Percentiles rank a stretch among this genome's conserved stretches.
Conservation (phyloP, 2,113 vertebrate species). For the Felis catus region F.catus_Fca126_mat1.0 CM031414.1:35713501-35714000, state of each 20-base stretch:
- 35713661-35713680: neutral
- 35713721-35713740: slow-evolving; percentile 3
- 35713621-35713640: no score
- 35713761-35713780: slow-evolving; percentile 27
- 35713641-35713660: no score
- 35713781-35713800: neutral
- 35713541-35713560: no score
- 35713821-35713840: neutral
- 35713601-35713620: no score
- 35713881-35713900: slow-evolving; percentile 44
- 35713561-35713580: no score
- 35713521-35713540: no score
- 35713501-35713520: no score
- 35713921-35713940: slow-evolving; percentile 25
- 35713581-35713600: no score
- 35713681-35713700: neutral
- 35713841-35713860: neutral
- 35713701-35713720: neutral
- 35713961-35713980: slow-evolving; percentile 69
- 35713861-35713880: slow-evolving; percentile 7
- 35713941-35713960: slow-evolving; percentile 72
- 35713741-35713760: neutral
- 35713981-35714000: slow-evolving; percentile 35
- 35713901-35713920: slow-evolving; percentile 30
- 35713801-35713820: slow-evolving; percentile 12